Percentiles rank a stretch among this genome's conserved stretches.
phyloP scores from a whole-genome alignment of 2,888 invertebrate genomes.

The Drosophila quasianomalipes region DNA sequence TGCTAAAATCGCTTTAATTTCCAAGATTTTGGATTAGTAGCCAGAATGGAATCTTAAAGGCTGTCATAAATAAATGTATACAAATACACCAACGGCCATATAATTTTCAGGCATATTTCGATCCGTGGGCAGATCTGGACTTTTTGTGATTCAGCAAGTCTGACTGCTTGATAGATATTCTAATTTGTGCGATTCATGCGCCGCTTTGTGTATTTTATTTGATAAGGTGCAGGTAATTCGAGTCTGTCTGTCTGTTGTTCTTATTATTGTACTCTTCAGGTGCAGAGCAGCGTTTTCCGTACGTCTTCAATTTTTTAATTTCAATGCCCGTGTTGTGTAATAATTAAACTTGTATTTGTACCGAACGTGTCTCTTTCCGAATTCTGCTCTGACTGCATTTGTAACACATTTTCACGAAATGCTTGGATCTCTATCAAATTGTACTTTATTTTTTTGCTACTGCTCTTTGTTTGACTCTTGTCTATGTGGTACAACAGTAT shows the following conservation, averaged over 20 bases:
- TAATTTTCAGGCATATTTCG: background rate
- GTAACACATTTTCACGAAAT: conserved; percentile 63
- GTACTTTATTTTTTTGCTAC: conserved; percentile 26
- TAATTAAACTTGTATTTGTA: conserved; percentile 78
- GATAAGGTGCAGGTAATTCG: conserved; percentile 79
- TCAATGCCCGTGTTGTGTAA: conserved; percentile 78
- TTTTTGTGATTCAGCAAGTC: conserved; percentile 12
- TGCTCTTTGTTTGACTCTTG: conserved; percentile 36
- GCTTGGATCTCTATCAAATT: conserved; percentile 43
- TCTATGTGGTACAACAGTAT: background rate
- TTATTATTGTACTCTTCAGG: conserved; percentile 13
- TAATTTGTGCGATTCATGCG: conserved; percentile 66
- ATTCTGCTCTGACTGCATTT: conserved; percentile 74
- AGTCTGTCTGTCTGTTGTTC: conserved; percentile 2
- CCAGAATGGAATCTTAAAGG: conserved; percentile 50
- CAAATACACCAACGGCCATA: conserved; percentile 3
- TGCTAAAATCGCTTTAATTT: conserved; percentile 73
- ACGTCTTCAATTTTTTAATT: conserved; percentile 70
- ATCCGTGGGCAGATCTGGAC: conserved; percentile 22
- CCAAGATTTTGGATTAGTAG: conserved; percentile 45
- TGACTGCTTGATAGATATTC: conserved; percentile 63
- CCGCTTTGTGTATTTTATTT: conserved; percentile 67
- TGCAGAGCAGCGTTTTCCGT: conserved; percentile 29
- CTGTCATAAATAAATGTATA: conserved; percentile 20
- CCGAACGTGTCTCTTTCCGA: conserved; percentile 78